Percentiles rank a stretch among this genome's conserved stretches.
These are phyloP conservation scores for Strix uralensis DNA, from an alignment of 2,113 vertebrate genomes.

Conservation along the genomic window DNA sequence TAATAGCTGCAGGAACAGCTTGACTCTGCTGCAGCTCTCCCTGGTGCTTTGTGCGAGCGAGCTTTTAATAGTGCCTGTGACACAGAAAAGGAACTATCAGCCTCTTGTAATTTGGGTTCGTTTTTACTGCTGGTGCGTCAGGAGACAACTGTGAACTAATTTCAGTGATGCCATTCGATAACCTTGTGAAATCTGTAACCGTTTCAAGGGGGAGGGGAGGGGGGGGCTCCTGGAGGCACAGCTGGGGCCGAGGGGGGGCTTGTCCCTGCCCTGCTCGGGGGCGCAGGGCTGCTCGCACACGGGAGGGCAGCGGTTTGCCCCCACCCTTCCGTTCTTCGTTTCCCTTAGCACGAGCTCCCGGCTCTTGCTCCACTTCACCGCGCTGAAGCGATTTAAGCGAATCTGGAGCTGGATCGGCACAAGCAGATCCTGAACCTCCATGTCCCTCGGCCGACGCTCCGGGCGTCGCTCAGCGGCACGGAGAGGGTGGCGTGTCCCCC, in stretches of 20 bases:
- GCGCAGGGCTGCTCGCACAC: fast-evolving
- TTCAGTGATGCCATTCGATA: constrained; percentile 67
- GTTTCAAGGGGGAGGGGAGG: neutral
- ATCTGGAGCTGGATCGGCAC: neutral
- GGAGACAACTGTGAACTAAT: constrained; percentile 70
- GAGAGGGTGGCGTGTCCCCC: neutral
- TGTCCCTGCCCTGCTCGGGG: neutral
- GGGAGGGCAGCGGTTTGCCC: neutral
- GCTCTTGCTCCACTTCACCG: neutral
- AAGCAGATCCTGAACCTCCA: neutral
- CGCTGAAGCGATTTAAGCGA: fast-evolving
- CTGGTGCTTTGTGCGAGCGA: constrained; percentile 51
- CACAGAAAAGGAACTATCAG: constrained; percentile 67
- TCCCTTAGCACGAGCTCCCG: neutral
- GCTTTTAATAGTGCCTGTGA: constrained; percentile 71
- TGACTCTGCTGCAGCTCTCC: constrained; percentile 44
- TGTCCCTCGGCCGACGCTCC: fast-evolving
- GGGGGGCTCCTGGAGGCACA: neutral
- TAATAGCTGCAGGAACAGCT: constrained; percentile 55
- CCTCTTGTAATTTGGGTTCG: constrained; percentile 63
- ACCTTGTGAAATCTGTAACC: constrained; percentile 59
- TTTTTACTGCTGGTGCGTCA: constrained; percentile 60
- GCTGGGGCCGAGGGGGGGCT: neutral
- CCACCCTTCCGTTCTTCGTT: neutral
- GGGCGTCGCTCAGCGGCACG: fast-evolving